Evolutionary conservation across 2,113 vertebrate species (phyloP).

Genomic region (Galbula dea): DNA sequence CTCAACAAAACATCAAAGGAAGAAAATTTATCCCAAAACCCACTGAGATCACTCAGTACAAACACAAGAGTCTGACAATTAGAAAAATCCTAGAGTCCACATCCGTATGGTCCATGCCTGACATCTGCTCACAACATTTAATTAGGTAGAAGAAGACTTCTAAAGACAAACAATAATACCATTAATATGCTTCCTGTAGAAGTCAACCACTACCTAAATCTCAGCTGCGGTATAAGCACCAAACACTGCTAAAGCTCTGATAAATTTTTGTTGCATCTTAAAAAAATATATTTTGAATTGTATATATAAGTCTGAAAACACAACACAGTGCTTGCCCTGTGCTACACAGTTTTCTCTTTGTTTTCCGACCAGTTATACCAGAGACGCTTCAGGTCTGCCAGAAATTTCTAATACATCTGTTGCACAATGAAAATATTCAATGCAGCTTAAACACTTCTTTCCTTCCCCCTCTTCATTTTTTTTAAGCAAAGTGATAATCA

Average conservation of each 20-base stretch:
- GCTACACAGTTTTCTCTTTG: neutral
- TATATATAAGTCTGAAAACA: neutral
- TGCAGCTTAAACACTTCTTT: neutral
- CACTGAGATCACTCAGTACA: neutral
- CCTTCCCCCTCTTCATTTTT: neutral
- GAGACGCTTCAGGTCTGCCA: neutral
- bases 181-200: neutral
- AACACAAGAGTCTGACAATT: neutral
- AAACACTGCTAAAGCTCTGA: neutral
- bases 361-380: neutral
- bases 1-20: neutral
- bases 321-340: neutral
- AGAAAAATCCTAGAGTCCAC: neutral
- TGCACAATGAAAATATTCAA: neutral
- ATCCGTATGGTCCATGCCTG: neutral
- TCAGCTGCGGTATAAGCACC: neutral
- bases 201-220: neutral
- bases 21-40: neutral
- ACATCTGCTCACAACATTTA: neutral
- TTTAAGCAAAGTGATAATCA: neutral
- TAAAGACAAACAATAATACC: neutral
- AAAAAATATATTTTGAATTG: neutral
- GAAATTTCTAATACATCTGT: conserved; percentile 5
- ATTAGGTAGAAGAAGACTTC: neutral
- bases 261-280: neutral